Conservation (phyloP, 35 echinoderm and acorn worm genomes). For the Ophiothrix spiculata region DNA sequence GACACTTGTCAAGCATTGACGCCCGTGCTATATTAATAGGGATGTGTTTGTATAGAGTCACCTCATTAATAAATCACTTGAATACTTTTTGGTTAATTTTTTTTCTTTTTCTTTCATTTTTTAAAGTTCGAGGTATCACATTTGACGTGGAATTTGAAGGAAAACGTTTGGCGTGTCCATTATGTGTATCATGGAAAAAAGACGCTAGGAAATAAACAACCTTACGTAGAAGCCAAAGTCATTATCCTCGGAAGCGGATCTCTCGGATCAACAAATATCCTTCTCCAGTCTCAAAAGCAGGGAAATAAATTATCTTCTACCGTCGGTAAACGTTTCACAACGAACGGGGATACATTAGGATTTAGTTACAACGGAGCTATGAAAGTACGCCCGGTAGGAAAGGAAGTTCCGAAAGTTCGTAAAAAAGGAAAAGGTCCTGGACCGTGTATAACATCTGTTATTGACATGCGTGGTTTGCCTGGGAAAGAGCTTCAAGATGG, state of each 20-base stretch:
- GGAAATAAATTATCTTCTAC: slow-evolving; percentile 27
- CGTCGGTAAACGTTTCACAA: slow-evolving; percentile 60
- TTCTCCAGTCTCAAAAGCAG: slow-evolving; percentile 48
- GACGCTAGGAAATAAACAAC: background rate
- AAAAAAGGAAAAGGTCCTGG: slow-evolving; percentile 46
- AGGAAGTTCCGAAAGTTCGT: slow-evolving; percentile 22
- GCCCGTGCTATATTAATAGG: no score
- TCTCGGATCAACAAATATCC: slow-evolving; percentile 41
- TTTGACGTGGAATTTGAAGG: background rate
- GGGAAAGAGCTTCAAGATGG: slow-evolving; percentile 44
- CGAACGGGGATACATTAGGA: slow-evolving; percentile 66
- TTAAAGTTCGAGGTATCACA: no score
- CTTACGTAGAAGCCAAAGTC: background rate
- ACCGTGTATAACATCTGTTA: slow-evolving; percentile 41
- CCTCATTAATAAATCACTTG: no score
- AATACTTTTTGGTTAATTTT: background rate
- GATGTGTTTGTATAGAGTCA: no score
- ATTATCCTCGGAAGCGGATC: background rate
- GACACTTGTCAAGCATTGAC: no score
- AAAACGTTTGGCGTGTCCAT: background rate
- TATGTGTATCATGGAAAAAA: background rate
- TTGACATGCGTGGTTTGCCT: slow-evolving; percentile 53
- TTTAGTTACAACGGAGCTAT: slow-evolving; percentile 72
- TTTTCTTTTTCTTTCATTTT: background rate
- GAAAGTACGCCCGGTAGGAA: slow-evolving; percentile 45